Percentiles rank a stretch among this genome's conserved stretches.
Conservation (phyloP, 1,140 invertebrate species). For the Cyclargus thomasi region DNA sequence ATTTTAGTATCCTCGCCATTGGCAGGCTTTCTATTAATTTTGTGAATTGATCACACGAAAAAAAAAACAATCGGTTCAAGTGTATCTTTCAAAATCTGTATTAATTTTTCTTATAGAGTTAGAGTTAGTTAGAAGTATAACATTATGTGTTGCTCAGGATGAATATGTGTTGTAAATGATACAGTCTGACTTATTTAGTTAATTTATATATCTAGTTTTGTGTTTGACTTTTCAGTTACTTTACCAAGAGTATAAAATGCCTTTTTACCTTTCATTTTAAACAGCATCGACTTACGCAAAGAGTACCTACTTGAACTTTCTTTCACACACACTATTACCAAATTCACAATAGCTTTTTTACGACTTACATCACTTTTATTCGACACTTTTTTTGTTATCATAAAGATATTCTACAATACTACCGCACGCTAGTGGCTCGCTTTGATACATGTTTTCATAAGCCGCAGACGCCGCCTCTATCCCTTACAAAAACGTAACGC, state of each 20-base stretch:
- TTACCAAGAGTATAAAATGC: no score
- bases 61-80: background rate
- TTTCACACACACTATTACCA: background rate
- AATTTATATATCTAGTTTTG: no score
- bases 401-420: slow-evolving; percentile 41
- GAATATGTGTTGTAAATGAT: no score
- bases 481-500: slow-evolving; percentile 50
- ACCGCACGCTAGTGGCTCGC: slow-evolving; percentile 28
- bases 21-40: slow-evolving; percentile 5
- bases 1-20: slow-evolving; percentile 41
- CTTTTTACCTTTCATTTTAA: no score
- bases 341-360: background rate
- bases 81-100: background rate
- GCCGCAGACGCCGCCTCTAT: slow-evolving; percentile 56
- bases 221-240: no score
- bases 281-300: no score
- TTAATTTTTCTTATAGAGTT: no score
- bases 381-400: slow-evolving; percentile 24
- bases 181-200: no score
- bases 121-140: no score
- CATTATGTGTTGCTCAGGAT: no score
- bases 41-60: background rate
- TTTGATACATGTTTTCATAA: slow-evolving; percentile 63
- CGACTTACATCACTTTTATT: background rate
- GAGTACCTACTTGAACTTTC: background rate